Evolutionary conservation across 2,888 invertebrate species (phyloP).

Genomic region (Mythimna ferrago): DNA sequence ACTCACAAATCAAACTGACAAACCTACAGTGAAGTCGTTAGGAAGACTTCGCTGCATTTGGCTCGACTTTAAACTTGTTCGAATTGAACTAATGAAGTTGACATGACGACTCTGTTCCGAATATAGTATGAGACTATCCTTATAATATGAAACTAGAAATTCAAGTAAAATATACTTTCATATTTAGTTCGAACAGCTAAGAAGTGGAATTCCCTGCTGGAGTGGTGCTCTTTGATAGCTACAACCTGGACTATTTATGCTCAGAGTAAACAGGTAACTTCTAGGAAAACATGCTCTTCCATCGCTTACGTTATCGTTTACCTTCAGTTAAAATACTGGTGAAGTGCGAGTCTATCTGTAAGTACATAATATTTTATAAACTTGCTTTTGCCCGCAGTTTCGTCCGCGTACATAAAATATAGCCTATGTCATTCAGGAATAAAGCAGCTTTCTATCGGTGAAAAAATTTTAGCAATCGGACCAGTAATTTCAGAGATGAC

Average conservation of each 20-base stretch:
- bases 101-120: constrained; percentile 18
- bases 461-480: too few species aligned
- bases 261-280: neutral
- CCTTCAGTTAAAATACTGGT: too few species aligned
- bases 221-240: neutral
- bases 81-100: constrained; percentile 43
- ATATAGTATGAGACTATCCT: neutral
- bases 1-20: constrained; percentile 55
- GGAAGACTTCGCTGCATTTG: constrained; percentile 44
- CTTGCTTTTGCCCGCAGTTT: too few species aligned
- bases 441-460: too few species aligned
- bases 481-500: too few species aligned
- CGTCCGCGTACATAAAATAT: too few species aligned
- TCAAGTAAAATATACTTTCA: too few species aligned
- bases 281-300: too few species aligned
- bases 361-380: too few species aligned
- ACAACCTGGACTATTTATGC: neutral
- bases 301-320: too few species aligned
- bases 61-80: constrained; percentile 44
- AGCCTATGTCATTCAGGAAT: too few species aligned
- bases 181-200: neutral
- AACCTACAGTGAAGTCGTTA: constrained; percentile 39
- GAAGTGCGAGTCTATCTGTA: too few species aligned
- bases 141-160: neutral
- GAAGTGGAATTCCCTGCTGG: neutral